A percentile compares a stretch with the other conserved stretches of the same genome.
Conservation (phyloP, 2,113 vertebrate genomes). For the Rhagologus leucostigma region DNA sequence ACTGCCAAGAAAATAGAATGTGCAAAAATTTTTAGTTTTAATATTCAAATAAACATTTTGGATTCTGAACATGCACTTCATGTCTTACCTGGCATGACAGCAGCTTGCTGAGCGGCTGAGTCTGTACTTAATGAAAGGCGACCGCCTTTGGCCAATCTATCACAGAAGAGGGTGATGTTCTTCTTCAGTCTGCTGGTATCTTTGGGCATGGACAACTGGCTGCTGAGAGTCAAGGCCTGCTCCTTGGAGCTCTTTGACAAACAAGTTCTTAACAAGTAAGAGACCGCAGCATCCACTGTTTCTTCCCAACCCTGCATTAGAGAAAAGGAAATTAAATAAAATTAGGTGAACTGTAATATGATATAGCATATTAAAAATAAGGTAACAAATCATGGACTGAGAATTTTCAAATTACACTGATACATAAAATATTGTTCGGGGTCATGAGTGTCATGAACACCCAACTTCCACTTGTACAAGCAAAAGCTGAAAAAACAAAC, state of each 20-base stretch:
- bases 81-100: conserved; percentile 80
- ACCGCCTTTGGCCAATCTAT: conserved; percentile 89
- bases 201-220: conserved; percentile 79
- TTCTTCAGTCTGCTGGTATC: conserved; percentile 90
- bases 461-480: not conserved
- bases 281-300: conserved; percentile 87
- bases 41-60: not conserved
- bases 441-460: not conserved
- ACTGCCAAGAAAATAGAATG: not conserved
- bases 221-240: conserved; percentile 81
- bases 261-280: conserved; percentile 89
- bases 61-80: not conserved
- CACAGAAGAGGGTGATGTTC: conserved; percentile 90
- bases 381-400: not conserved
- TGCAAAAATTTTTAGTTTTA: not conserved
- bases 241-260: conserved; percentile 92
- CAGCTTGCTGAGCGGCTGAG: conserved; percentile 61
- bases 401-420: not conserved
- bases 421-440: not conserved
- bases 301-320: conserved; percentile 92
- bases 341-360: not conserved
- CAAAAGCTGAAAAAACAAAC: not conserved
- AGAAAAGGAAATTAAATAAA: not conserved
- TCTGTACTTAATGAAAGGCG: conserved; percentile 84
- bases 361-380: not conserved